Conservation (phyloP, 2,888 invertebrate species). For the Sympetrum striolatum region DNA sequence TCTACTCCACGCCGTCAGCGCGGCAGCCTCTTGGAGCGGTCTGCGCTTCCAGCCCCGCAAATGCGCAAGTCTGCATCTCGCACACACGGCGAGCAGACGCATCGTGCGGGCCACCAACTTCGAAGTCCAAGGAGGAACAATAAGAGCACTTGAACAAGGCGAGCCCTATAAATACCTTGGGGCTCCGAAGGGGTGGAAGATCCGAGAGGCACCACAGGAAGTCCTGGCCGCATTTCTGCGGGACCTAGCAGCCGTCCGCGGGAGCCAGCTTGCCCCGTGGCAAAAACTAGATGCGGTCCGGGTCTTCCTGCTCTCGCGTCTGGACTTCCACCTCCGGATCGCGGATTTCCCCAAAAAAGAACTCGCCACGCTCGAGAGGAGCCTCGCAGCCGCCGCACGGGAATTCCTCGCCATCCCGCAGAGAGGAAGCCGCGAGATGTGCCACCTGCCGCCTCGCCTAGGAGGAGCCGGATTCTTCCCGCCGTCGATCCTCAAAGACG, state of each 20-base stretch:
- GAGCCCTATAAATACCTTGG: conserved; percentile 54
- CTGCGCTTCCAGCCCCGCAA: conserved; percentile 54
- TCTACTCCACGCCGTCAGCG: conserved; percentile 24
- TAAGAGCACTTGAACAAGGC: conserved; percentile 49
- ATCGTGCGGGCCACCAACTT: conserved; percentile 47
- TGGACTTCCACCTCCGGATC: conserved; percentile 53
- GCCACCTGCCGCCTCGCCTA: conserved; percentile 50
- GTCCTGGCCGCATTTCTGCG: conserved; percentile 44
- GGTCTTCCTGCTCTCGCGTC: conserved; percentile 49
- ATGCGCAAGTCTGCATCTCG: conserved; percentile 51
- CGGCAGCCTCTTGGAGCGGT: conserved; percentile 48
- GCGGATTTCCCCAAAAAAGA: conserved; percentile 50
- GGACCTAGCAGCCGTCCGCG: conserved; percentile 14
- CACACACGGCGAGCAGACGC: neutral
- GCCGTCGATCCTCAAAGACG: conserved; percentile 53
- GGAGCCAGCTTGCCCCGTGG: conserved; percentile 50
- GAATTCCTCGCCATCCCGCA: conserved; percentile 54
- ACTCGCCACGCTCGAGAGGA: conserved; percentile 50
- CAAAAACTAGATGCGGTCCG: conserved; percentile 51
- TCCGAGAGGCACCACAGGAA: conserved; percentile 49
- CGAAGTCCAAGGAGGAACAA: conserved; percentile 48
- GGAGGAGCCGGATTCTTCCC: conserved; percentile 53
- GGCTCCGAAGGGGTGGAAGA: conserved; percentile 53
- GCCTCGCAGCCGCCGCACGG: conserved; percentile 50
- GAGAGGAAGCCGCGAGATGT: conserved; percentile 52